phyloP scores from a whole-genome alignment of 1,140 invertebrate species.

The Bombus polaris region DNA sequence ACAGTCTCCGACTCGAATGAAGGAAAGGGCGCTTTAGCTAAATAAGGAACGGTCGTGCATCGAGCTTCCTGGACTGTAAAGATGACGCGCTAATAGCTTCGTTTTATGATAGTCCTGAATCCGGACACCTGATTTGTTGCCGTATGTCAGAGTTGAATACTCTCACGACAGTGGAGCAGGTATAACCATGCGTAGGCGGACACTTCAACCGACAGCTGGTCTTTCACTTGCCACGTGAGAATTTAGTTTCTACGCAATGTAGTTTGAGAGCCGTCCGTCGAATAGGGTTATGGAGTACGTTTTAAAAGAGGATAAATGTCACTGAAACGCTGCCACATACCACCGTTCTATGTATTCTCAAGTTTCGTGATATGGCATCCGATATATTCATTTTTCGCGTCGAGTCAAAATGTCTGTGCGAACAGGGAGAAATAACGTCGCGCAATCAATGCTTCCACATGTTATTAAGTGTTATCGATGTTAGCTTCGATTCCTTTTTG shows the following conservation, averaged over 20 bases:
- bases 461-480: not conserved
- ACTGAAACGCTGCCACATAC: conserved; percentile 21
- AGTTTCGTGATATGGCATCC: conserved; percentile 40
- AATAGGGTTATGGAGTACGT: conserved; percentile 19
- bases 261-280: conserved; percentile 42
- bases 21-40: not conserved
- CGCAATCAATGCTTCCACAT: not conserved
- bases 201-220: conserved; percentile 59
- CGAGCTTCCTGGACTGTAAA: conserved; percentile 46
- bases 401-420: not conserved
- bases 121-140: conserved; percentile 60
- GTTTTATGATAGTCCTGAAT: conserved; percentile 59
- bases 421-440: not conserved
- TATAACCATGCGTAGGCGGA: conserved; percentile 64
- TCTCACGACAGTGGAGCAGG: conserved; percentile 55
- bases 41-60: conserved; percentile 6
- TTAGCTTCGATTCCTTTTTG: not conserved
- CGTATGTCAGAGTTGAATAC: conserved; percentile 55
- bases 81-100: conserved; percentile 53
- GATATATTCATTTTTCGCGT: conserved; percentile 6
- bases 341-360: conserved; percentile 21
- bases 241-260: conserved; percentile 58
- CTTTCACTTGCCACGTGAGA: conserved; percentile 61
- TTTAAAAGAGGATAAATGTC: conserved; percentile 51
- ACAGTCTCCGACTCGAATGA: not conserved